A percentile compares a stretch with the other conserved stretches of the same genome.
These are phyloP conservation scores for Scrobipalpa atriplicella DNA, from an alignment of 2,888 invertebrate genomes.

Conservation along the genomic window DNA sequence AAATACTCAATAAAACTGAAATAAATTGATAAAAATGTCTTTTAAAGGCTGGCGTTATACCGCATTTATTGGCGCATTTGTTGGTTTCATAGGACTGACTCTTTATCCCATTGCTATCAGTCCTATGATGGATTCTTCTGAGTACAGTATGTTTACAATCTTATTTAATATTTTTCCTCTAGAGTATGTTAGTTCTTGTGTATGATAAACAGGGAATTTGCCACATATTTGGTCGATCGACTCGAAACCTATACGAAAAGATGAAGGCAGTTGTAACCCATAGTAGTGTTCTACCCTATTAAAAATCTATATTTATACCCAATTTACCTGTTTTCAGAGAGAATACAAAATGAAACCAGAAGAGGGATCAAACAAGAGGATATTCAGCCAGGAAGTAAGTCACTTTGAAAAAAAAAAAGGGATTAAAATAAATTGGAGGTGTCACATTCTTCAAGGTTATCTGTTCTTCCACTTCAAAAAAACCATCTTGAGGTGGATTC, in stretches of 20 bases:
- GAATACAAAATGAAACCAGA: constrained; percentile 76
- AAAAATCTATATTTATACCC: background rate
- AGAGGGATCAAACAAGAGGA: constrained; percentile 81
- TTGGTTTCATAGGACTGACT: constrained; percentile 79
- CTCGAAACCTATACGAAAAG: too few relatives aligned
- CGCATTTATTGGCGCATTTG: constrained; percentile 78
- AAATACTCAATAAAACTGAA: background rate
- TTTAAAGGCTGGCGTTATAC: constrained; percentile 77
- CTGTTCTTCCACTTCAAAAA: too few relatives aligned
- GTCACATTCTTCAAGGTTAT: too few relatives aligned
- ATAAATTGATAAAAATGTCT: background rate
- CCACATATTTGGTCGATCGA: too few relatives aligned
- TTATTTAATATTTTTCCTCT: constrained; percentile 20
- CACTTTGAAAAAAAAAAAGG: too few relatives aligned
- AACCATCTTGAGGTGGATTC: too few relatives aligned
- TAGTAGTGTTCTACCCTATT: too few relatives aligned
- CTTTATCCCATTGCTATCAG: constrained; percentile 84
- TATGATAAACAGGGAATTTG: too few relatives aligned
- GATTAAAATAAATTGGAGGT: too few relatives aligned
- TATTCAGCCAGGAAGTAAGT: constrained; percentile 85
- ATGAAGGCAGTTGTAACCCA: too few relatives aligned
- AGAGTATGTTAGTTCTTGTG: background rate
- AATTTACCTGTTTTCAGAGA: constrained; percentile 62
- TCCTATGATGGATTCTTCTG: constrained; percentile 84
- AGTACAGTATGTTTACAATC: constrained; percentile 82